These are phyloP conservation scores for Oegoconia quadripuncta DNA, from an alignment of 2,888 invertebrate species.

Conservation along the genomic window DNA sequence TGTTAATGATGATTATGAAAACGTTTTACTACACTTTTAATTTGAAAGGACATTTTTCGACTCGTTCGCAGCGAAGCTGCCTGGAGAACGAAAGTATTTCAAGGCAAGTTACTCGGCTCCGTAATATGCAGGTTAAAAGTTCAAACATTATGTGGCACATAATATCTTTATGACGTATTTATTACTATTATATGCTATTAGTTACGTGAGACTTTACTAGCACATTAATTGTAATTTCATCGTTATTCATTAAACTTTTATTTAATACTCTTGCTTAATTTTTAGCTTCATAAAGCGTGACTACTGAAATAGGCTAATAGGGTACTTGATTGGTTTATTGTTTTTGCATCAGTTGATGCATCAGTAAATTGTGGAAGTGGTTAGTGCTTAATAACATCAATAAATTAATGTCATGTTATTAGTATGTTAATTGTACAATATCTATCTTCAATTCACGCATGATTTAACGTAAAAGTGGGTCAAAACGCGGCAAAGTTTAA, in stretches of 20 bases:
- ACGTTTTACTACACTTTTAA: constrained; percentile 3
- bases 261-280: too few species aligned
- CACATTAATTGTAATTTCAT: too few species aligned
- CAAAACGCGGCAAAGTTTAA: constrained; percentile 45
- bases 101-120: constrained; percentile 41
- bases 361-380: too few species aligned
- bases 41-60: constrained; percentile 16
- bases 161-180: constrained; percentile 8
- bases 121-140: constrained; percentile 44
- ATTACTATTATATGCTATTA: not conserved
- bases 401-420: constrained; percentile 12
- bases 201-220: constrained; percentile 3
- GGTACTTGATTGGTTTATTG: not conserved
- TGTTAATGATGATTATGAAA: too few species aligned
- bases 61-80: constrained; percentile 26
- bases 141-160: constrained; percentile 34
- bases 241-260: too few species aligned
- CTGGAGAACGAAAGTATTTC: constrained; percentile 57
- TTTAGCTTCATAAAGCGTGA: too few species aligned
- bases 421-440: constrained; percentile 16
- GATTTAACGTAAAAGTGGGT: constrained; percentile 48
- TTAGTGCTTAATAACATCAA: not conserved
- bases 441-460: constrained; percentile 32
- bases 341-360: too few species aligned
- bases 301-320: not conserved